A percentile compares a stretch with the other conserved stretches of the same genome.
Evolutionary conservation across 37 sponge, comb jelly and placozoan genomes (phyloP).

Genomic region (Halisarca cf. caerulea): DNA sequence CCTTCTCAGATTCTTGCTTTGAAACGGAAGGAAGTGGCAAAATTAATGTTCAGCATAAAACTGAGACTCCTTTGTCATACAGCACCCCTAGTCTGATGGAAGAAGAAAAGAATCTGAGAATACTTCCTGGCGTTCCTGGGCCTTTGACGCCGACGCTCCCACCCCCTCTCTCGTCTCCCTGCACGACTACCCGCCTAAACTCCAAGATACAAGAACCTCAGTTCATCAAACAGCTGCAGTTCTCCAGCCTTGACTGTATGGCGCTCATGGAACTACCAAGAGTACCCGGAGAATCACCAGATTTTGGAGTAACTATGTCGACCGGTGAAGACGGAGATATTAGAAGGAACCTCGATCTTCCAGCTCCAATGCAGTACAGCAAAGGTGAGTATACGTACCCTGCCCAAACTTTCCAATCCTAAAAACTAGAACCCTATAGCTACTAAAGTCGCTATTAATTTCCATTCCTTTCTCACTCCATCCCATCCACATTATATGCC

Average conservation of each 20-base stretch:
- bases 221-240: not conserved
- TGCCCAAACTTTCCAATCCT: too few relatives aligned
- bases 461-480: too few relatives aligned
- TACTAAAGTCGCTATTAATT: too few relatives aligned
- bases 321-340: too few relatives aligned
- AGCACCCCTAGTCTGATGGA: not conserved
- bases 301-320: too few relatives aligned
- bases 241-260: not conserved
- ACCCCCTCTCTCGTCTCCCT: too few relatives aligned
- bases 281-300: not conserved
- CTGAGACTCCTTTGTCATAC: not conserved
- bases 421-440: too few relatives aligned
- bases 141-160: not conserved
- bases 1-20: not conserved
- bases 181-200: not conserved
- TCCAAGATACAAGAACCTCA: not conserved
- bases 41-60: not conserved
- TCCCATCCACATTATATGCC: too few relatives aligned
- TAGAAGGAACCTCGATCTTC: too few relatives aligned
- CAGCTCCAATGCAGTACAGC: too few relatives aligned
- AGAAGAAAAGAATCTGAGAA: not conserved
- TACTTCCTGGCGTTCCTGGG: not conserved
- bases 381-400: too few relatives aligned
- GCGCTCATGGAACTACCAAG: not conserved
- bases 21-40: not conserved